These are phyloP conservation scores for Drosophila borborema DNA, from an alignment of 2,888 invertebrate genomes.

Conservation along the genomic window DNA sequence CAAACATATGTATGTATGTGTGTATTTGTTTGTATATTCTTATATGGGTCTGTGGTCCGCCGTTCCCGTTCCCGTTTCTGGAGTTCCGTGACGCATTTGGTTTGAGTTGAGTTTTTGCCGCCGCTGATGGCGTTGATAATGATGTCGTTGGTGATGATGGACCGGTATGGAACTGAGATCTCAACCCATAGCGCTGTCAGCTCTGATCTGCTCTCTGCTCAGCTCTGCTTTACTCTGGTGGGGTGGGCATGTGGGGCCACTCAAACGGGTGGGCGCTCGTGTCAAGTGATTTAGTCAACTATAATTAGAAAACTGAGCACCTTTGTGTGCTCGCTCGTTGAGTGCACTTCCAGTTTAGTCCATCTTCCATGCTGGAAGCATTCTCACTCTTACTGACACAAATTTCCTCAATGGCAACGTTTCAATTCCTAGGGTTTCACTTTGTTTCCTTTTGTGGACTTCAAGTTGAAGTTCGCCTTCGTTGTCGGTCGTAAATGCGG, in stretches of 20 bases:
- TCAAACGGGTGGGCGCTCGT: slow-evolving; percentile 62
- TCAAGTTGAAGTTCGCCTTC: slow-evolving; percentile 55
- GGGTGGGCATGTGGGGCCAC: slow-evolving; percentile 20
- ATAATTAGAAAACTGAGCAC: slow-evolving; percentile 64
- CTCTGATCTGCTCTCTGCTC: not conserved
- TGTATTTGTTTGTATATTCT: not conserved
- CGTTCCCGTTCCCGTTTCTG: slow-evolving; percentile 42
- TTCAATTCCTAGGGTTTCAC: slow-evolving; percentile 54
- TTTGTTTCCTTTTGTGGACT: slow-evolving; percentile 17
- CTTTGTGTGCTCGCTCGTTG: slow-evolving; percentile 12
- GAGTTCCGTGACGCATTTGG: slow-evolving; percentile 67
- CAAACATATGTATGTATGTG: not conserved
- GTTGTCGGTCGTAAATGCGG: slow-evolving; percentile 13
- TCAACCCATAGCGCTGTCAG: slow-evolving; percentile 35
- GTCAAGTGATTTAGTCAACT: slow-evolving; percentile 64
- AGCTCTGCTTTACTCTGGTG: not conserved
- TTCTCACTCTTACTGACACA: slow-evolving; percentile 38
- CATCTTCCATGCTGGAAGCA: not conserved
- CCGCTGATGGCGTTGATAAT: slow-evolving; percentile 77
- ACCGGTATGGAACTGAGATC: slow-evolving; percentile 67
- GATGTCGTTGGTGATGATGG: slow-evolving; percentile 77
- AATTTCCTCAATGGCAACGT: slow-evolving; percentile 41
- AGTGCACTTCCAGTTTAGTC: slow-evolving; percentile 1
- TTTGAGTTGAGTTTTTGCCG: slow-evolving; percentile 44
- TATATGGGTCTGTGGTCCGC: slow-evolving; percentile 30